Conservation (phyloP, 2,888 invertebrate species). For the Vannuccia rotundouncinata region DNA sequence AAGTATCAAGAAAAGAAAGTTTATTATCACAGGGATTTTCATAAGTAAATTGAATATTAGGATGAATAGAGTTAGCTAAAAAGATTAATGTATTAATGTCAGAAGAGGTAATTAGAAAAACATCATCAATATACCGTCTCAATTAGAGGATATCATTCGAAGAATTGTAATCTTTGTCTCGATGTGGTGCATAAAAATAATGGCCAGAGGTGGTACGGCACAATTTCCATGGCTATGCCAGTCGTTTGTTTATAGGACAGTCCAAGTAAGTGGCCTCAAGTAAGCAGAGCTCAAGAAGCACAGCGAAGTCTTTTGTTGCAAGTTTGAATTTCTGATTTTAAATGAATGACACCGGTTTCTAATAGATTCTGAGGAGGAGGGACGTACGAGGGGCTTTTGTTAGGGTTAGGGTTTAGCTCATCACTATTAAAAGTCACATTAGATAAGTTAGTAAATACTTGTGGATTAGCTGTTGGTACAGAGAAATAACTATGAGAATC, state of each 20-base stretch:
- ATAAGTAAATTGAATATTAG: slow-evolving; percentile 14
- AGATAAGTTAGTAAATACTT: too few relatives aligned
- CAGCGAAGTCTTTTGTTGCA: too few relatives aligned
- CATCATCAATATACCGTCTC: slow-evolving; percentile 17
- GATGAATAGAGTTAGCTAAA: slow-evolving; percentile 25
- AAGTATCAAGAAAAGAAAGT: slow-evolving; percentile 9
- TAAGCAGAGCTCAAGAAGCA: background rate
- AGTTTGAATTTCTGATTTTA: too few relatives aligned
- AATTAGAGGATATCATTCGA: background rate
- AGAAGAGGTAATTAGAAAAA: slow-evolving; percentile 14
- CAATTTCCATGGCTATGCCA: background rate
- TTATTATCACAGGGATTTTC: slow-evolving; percentile 11
- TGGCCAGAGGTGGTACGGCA: background rate
- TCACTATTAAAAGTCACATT: too few relatives aligned
- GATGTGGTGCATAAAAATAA: background rate
- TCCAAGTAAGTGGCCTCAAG: background rate
- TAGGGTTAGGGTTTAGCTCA: too few relatives aligned
- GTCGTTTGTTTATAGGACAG: background rate
- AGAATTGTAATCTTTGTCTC: background rate
- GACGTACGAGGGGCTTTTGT: too few relatives aligned
- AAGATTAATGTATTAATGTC: background rate
- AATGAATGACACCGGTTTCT: too few relatives aligned
- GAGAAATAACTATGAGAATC: too few relatives aligned
- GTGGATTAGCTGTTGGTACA: too few relatives aligned
- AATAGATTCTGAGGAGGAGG: too few relatives aligned